These are phyloP conservation scores for Exephanes ischioxanthus DNA, from an alignment of 2,888 invertebrate genomes.

Conservation along the genomic window DNA sequence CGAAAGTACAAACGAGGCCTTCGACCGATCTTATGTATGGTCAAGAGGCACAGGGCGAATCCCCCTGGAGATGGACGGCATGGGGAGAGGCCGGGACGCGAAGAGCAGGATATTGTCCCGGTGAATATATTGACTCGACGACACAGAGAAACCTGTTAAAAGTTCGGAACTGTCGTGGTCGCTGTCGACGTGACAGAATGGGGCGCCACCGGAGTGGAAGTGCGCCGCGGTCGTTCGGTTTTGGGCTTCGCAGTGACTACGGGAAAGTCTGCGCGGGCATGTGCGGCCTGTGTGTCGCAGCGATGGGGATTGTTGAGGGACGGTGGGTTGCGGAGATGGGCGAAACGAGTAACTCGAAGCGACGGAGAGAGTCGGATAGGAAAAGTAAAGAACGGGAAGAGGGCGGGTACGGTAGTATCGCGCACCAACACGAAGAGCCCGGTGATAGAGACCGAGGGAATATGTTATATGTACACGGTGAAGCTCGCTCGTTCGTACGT, in stretches of 20 bases:
- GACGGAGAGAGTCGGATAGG: constrained; percentile 60
- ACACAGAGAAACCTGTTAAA: constrained; percentile 77
- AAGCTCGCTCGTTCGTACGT: constrained; percentile 82
- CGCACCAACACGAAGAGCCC: constrained; percentile 7
- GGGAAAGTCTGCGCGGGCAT: neutral
- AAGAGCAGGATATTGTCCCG: constrained; percentile 37
- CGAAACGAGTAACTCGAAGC: constrained; percentile 51
- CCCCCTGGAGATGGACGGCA: neutral
- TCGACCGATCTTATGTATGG: constrained; percentile 30
- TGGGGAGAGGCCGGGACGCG: constrained; percentile 2
- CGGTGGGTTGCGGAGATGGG: constrained; percentile 35
- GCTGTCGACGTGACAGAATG: constrained; percentile 72
- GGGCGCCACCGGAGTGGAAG: constrained; percentile 74
- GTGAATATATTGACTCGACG: constrained; percentile 28
- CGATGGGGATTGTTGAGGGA: constrained; percentile 37
- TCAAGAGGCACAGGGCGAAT: constrained; percentile 9
- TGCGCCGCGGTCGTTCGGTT: constrained; percentile 57
- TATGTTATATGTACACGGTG: constrained; percentile 77
- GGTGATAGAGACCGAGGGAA: constrained; percentile 72
- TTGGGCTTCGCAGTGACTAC: constrained; percentile 30
- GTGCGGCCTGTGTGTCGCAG: constrained; percentile 12
- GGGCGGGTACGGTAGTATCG: constrained; percentile 16
- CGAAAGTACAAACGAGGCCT: constrained; percentile 7
- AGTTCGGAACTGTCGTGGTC: constrained; percentile 76
- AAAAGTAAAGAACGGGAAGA: constrained; percentile 55